A percentile compares a stretch with the other conserved stretches of the same genome.
These are phyloP conservation scores for Myiotriccus ornatus DNA, from an alignment of 2,797 vertebrate species.

Conservation along the genomic window DNA sequence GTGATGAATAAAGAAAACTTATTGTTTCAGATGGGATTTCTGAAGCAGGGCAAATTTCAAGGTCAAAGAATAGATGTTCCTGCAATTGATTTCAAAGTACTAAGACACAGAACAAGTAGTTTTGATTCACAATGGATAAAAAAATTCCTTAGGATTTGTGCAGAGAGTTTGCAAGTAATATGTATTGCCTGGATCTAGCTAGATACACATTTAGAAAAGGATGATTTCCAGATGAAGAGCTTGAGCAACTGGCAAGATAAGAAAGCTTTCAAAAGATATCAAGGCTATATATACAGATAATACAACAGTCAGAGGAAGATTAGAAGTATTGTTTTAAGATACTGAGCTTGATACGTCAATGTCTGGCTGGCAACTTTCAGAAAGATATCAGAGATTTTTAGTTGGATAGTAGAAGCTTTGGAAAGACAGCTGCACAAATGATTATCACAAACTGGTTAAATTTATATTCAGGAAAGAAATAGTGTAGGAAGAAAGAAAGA, in stretches of 20 bases:
- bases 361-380: neutral
- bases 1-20: neutral
- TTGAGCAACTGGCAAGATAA: conserved; percentile 21
- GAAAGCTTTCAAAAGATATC: conserved; percentile 1
- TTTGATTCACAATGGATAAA: neutral
- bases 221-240: conserved; percentile 29
- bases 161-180: neutral
- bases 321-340: conserved; percentile 6
- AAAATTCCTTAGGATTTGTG: neutral
- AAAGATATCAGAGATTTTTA: neutral
- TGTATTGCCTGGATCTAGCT: neutral
- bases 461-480: neutral
- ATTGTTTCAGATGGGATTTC: conserved; percentile 6
- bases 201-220: neutral
- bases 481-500: neutral
- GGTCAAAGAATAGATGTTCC: neutral
- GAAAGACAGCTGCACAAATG: neutral
- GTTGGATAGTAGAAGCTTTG: conserved; percentile 3
- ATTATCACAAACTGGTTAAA: neutral
- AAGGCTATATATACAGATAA: neutral
- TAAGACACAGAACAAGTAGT: neutral
- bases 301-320: conserved; percentile 1
- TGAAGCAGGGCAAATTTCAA: neutral
- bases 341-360: conserved; percentile 11
- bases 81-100: neutral